Percentiles rank a stretch among this genome's conserved stretches.
phyloP scores from a whole-genome alignment of 2,113 vertebrate species.

The Terrapene triunguis region DNA sequence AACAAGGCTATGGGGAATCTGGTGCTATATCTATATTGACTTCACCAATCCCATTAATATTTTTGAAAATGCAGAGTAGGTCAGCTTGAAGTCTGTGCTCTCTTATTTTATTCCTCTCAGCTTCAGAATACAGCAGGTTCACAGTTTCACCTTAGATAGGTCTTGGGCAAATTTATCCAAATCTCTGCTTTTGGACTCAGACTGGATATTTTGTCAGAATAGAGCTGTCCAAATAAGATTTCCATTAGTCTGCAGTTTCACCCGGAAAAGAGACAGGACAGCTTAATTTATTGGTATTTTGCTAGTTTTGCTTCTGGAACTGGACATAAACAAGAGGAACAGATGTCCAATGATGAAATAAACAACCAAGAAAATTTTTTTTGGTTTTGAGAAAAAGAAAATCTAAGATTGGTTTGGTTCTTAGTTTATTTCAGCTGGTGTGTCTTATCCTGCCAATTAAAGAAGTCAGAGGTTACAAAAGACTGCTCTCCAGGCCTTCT shows the following conservation, averaged over 20 bases:
- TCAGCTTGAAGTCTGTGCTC: neutral
- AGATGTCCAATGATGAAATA: neutral
- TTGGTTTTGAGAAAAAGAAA: neutral
- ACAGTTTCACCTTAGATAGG: neutral
- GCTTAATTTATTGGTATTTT: neutral
- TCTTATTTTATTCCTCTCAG: neutral
- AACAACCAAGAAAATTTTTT: neutral
- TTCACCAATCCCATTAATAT: neutral
- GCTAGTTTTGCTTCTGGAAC: neutral
- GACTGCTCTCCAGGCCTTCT: neutral
- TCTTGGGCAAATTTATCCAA: neutral
- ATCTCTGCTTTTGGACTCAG: neutral
- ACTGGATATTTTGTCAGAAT: neutral
- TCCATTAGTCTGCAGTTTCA: neutral
- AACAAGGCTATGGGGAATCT: neutral
- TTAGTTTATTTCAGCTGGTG: neutral
- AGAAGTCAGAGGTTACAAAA: neutral
- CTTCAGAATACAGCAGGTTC: neutral
- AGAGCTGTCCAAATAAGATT: fast-evolving
- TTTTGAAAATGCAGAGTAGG: neutral
- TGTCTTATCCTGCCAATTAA: neutral
- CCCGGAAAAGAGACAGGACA: neutral
- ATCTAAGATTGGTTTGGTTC: neutral
- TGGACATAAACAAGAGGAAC: neutral
- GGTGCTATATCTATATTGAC: neutral